Conservation (phyloP, 2,888 invertebrate genomes). For the Erynnis tages region DNA sequence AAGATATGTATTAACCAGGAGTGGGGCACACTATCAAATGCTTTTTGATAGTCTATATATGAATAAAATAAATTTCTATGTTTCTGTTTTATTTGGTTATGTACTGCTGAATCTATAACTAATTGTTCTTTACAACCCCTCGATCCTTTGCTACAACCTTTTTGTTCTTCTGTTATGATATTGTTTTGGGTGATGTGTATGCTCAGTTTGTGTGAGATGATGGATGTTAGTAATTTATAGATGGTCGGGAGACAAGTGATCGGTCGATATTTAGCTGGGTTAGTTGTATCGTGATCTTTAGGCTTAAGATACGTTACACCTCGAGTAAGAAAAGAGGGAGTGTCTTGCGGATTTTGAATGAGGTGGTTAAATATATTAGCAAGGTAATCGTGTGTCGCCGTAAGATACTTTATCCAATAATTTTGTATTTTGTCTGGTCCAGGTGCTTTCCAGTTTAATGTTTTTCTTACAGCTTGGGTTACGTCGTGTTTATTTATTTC, state of each 20-base stretch:
- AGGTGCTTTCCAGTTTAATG: slow-evolving; percentile 26
- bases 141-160: slow-evolving; percentile 13
- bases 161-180: slow-evolving; percentile 27
- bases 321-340: slow-evolving; percentile 21
- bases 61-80: slow-evolving; percentile 23
- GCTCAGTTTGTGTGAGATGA: slow-evolving; percentile 22
- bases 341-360: slow-evolving; percentile 10
- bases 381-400: slow-evolving; percentile 9
- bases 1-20: slow-evolving; percentile 29
- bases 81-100: slow-evolving; percentile 2
- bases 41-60: slow-evolving; percentile 28
- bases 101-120: slow-evolving; percentile 9
- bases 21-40: slow-evolving; percentile 32
- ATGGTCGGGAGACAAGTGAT: slow-evolving; percentile 34
- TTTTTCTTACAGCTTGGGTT: slow-evolving; percentile 1
- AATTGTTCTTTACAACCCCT: slow-evolving; percentile 29
- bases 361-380: slow-evolving; percentile 8
- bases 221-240: slow-evolving; percentile 31
- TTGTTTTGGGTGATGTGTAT: slow-evolving; percentile 21
- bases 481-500: slow-evolving; percentile 14
- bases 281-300: slow-evolving; percentile 12
- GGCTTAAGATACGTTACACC: slow-evolving; percentile 21
- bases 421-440: slow-evolving; percentile 28
- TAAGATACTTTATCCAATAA: slow-evolving; percentile 22
- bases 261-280: slow-evolving; percentile 38